A percentile compares a stretch with the other conserved stretches of the same genome.
Conservation (phyloP, 2,888 invertebrate genomes). For the Cheilosia scutellata region DNA sequence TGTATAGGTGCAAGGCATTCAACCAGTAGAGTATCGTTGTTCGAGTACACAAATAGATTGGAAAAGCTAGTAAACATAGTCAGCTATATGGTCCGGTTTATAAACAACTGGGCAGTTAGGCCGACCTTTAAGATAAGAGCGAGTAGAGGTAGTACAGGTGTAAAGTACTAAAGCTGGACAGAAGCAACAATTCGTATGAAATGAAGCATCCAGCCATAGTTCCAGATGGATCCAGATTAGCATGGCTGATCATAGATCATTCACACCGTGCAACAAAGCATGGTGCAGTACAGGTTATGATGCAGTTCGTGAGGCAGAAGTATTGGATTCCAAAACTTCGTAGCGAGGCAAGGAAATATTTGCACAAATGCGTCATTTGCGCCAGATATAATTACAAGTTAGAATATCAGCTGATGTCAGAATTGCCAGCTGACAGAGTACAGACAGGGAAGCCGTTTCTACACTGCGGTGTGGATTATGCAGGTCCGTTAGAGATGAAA, state of each 20-base stretch:
- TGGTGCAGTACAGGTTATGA: conserved; percentile 37
- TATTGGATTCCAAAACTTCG: neutral
- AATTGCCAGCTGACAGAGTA: conserved; percentile 39
- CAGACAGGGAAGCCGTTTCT: conserved; percentile 34
- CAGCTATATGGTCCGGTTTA: too few relatives aligned
- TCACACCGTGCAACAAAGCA: too few relatives aligned
- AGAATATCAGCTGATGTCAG: conserved; percentile 31
- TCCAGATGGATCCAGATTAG: too few relatives aligned
- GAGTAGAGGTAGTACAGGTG: too few relatives aligned
- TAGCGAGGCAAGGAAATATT: conserved; percentile 5
- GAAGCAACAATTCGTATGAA: too few relatives aligned
- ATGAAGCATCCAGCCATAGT: too few relatives aligned
- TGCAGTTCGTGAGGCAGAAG: conserved; percentile 42
- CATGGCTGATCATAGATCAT: too few relatives aligned
- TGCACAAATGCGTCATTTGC: conserved; percentile 44
- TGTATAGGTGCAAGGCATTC: neutral
- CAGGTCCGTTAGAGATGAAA: conserved; percentile 42
- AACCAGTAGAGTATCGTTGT: too few relatives aligned
- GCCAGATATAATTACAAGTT: conserved; percentile 21
- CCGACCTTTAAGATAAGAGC: too few relatives aligned
- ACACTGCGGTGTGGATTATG: conserved; percentile 35
- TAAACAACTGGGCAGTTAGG: too few relatives aligned
- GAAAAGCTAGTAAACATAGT: neutral
- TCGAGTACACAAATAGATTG: conserved; percentile 2
- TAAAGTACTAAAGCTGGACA: conserved; percentile 30